These are phyloP conservation scores for Prinia subflava DNA, from an alignment of 2,113 vertebrate genomes.

Conservation along the genomic window DNA sequence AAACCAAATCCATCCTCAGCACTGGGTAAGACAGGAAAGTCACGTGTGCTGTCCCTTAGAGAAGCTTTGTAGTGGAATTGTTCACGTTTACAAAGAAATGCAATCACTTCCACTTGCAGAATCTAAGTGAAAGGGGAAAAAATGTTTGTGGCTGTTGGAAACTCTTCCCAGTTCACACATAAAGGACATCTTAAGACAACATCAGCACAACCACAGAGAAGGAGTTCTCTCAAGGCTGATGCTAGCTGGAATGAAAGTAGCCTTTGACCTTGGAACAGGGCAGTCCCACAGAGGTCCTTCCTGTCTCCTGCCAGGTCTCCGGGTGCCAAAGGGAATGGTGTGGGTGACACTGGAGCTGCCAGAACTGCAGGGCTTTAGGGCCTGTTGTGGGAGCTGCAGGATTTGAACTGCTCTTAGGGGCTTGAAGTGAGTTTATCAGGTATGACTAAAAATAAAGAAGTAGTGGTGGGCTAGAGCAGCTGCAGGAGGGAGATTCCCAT, in stretches of 20 bases:
- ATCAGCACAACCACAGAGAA: background rate
- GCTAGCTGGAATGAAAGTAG: background rate
- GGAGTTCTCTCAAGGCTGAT: background rate
- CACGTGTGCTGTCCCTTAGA: accelerated
- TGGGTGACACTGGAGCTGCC: background rate
- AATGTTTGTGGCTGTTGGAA: background rate
- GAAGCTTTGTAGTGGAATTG: background rate
- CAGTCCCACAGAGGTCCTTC: background rate
- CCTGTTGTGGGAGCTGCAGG: background rate
- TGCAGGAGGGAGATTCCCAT: background rate
- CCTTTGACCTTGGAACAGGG: background rate
- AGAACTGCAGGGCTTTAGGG: background rate
- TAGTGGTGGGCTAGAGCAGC: background rate
- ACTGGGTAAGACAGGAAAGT: background rate
- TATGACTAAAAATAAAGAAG: background rate
- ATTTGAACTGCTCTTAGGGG: background rate
- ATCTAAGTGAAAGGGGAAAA: background rate
- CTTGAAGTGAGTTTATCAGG: background rate
- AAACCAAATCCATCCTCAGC: background rate
- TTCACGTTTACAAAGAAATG: background rate
- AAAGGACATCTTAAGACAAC: background rate
- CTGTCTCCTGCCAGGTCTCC: background rate
- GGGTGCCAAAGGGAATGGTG: background rate
- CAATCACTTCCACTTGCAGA: background rate
- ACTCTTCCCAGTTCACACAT: background rate